Conservation (phyloP, 2,888 invertebrate species). For the Digitonthophagus gazella region DNA sequence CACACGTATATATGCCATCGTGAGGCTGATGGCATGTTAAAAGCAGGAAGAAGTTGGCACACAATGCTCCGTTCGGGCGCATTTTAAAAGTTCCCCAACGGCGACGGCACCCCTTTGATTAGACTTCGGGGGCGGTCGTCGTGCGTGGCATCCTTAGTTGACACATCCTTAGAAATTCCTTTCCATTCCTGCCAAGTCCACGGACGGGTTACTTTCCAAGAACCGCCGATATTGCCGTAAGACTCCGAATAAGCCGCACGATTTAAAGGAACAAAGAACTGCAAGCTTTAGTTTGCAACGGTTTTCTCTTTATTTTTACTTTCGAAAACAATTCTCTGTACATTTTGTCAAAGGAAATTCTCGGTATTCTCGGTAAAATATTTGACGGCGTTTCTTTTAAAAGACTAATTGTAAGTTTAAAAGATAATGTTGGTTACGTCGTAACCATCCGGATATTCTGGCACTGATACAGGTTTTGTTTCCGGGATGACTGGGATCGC, state of each 20-base stretch:
- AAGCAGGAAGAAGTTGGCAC: neutral
- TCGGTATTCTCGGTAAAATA: too few species aligned
- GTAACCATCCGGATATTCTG: neutral
- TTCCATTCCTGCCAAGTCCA: neutral
- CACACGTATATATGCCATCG: neutral
- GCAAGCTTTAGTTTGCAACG: neutral
- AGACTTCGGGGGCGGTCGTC: neutral
- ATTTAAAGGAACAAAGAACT: neutral
- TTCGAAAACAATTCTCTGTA: neutral
- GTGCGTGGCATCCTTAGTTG: neutral
- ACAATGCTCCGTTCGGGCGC: neutral
- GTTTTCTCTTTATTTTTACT: too few species aligned
- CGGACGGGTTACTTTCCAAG: neutral
- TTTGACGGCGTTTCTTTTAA: too few species aligned
- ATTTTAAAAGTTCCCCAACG: neutral
- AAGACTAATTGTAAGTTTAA: neutral
- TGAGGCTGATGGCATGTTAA: neutral
- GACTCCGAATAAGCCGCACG: neutral
- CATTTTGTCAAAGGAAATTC: neutral
- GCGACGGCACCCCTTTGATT: neutral
- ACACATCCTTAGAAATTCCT: neutral
- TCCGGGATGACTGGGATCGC: neutral
- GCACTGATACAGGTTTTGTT: neutral
- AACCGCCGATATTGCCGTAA: too few species aligned
- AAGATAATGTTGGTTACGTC: neutral